Base-by-base conservation (phyloP, 2,797 vertebrate species). In the Characodon lateralis region DNA sequence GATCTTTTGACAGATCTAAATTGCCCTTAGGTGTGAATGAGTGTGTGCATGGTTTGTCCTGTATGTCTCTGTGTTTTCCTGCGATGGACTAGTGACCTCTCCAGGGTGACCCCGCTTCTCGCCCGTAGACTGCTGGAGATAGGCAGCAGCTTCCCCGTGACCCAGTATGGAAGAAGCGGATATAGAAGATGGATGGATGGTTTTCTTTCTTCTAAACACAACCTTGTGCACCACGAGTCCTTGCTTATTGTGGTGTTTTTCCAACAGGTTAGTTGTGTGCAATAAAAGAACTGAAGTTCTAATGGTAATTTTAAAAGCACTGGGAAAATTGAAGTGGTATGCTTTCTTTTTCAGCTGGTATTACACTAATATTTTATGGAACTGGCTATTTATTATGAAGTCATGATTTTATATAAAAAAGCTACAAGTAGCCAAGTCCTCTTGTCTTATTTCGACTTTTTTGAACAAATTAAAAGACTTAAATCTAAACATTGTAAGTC, bases 311-410 rank as follows among this genome's bases (percentile, higher is more conserved):
- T 68, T 2, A 68, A 22, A 22, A 41, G 6, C 10, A 53, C 51
- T 6, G 8, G 13, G 24, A 13, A 24, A 13, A 66, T 41, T 13
- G 6, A 10, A 12, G 20, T 39, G 5, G 2, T 24, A 10, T 41
- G 63, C 63, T 39, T 65, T 9, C 39, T 18, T 65, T 39, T 65
- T 63, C 59, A 18, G 28, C 5, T 7, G 59, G 0, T 63, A 46
- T 70, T 48, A 18, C n/a, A 16, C 46, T 63, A 1, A 20, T 58
- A 55, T 78, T 65, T 85, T 26, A 53, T 71, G 16, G 22, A 24
- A 71, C 28, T 22, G 18, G 53, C 3, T 41, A 43, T 71, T 71
- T 71, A 53, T 71, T 71, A 18, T 71, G 5, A 31, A 71, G 20
- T 24, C 28, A n/a, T 13, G 43, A 66, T 24, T 59, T 61, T 71